These are phyloP conservation scores for Drosophila triauraria DNA, from an alignment of 1,140 invertebrate species.

Conservation along the genomic window DNA sequence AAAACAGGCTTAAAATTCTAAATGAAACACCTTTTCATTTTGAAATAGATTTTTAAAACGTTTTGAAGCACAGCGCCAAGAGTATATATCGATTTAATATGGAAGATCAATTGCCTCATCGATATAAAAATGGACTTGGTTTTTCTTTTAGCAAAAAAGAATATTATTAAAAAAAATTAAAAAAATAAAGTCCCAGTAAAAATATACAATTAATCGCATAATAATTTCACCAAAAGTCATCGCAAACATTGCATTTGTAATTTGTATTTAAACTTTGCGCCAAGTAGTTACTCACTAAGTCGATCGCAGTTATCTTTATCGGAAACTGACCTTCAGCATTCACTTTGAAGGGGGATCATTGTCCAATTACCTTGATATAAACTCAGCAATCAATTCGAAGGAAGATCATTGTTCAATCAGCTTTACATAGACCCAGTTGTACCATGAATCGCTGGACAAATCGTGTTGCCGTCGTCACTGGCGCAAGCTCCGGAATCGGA, in stretches of 20 bases:
- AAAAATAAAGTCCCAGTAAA: background rate
- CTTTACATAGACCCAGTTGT: background rate
- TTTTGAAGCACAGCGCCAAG: too few species aligned
- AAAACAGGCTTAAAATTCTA: too few species aligned
- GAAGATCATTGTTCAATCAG: too few species aligned
- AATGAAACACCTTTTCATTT: too few species aligned
- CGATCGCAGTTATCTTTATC: conserved; percentile 2
- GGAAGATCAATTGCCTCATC: background rate
- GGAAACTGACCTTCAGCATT: background rate
- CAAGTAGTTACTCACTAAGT: background rate
- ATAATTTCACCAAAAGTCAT: too few species aligned
- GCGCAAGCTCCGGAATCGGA: conserved; percentile 87
- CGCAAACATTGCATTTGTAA: background rate
- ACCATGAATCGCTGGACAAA: conserved; percentile 69
- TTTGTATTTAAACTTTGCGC: conserved; percentile 9
- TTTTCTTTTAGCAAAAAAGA: too few species aligned
- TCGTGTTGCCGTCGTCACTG: conserved; percentile 73
- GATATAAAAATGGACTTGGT: background rate
- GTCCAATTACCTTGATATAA: too few species aligned
- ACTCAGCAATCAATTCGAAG: background rate
- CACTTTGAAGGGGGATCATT: too few species aligned
- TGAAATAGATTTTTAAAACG: too few species aligned
- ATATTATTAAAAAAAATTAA: background rate
- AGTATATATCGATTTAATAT: too few species aligned
- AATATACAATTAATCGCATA: too few species aligned